Evolutionary conservation across 2,113 vertebrate species (phyloP), one percentile per base, ranked within the genome.

Genomic region (Dendropsophus ebraccatus): DNA sequence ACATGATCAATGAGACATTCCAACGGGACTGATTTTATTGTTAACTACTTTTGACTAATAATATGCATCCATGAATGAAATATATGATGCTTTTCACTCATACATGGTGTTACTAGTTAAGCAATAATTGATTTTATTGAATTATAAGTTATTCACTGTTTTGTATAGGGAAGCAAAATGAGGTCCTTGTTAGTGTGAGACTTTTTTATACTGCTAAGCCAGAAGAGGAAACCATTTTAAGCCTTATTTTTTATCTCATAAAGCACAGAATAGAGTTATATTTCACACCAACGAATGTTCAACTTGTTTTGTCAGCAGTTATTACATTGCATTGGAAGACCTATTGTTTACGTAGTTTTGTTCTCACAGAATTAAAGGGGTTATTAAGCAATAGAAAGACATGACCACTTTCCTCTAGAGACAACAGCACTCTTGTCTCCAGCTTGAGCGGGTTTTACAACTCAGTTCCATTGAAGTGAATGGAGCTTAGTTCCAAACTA

Each of bases 1-100:
- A 81, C 87, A 92, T 93, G 92, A 95, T 90, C 93, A 94, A 95
- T 95, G 88, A 86, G 88, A 87, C 52, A 81, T 62, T 79, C 19
- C 21, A 91, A 86, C 89, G 45, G 88, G 83, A 88, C 89, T 91
- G 89, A 90, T 93, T 91, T 95, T 93, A 89, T 81, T 81, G 85
- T 94, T 95, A 94, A 94, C 89, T 85, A 92, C 86, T 92, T 92
- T 88, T 85, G 86, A 87, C 83, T 81, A 93, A 90, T 92, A 92
- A 91, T 90, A 92, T 92, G 89, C 78, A 93, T 87, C 90, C 89
- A 74, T 62, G 69, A 81, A 87, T 87, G 37, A 73, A 86, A 87
- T 81, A 73, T 60, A 62, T 81, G 67, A 87, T 62, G 78, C 67
- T 35, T 28, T 52, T 74, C 11, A 58, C 73, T 86, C 45, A 12